Percentiles rank a stretch among this genome's conserved stretches.
Conservation (phyloP, 2,888 invertebrate genomes). For the Cantharis rustica region DNA sequence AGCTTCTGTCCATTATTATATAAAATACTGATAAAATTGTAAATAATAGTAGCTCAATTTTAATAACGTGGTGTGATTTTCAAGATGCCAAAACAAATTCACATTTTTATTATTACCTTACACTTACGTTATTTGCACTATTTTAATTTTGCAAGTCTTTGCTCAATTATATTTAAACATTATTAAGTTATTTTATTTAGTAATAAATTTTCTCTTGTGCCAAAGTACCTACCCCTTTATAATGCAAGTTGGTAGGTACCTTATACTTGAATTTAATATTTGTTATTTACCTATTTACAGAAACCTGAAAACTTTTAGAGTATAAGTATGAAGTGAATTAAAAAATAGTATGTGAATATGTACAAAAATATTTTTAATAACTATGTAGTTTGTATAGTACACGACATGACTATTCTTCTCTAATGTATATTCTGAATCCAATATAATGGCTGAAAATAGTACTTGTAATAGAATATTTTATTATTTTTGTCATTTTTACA, state of each 20-base stretch:
- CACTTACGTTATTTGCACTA: slow-evolving; percentile 31
- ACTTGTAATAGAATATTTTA: too few species aligned
- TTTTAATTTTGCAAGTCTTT: slow-evolving; percentile 13
- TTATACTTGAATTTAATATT: neutral
- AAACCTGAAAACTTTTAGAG: neutral
- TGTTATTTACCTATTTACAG: neutral
- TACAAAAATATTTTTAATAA: slow-evolving; percentile 40
- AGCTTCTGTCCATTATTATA: slow-evolving; percentile 30
- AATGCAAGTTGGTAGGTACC: neutral
- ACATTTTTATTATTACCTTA: slow-evolving; percentile 11
- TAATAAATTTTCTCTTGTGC: slow-evolving; percentile 22
- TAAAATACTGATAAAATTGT: slow-evolving; percentile 19
- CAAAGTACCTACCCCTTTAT: slow-evolving; percentile 8
- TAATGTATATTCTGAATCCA: slow-evolving; percentile 30
- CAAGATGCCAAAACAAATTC: slow-evolving; percentile 23
- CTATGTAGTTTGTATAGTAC: slow-evolving; percentile 30
- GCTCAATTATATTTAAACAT: slow-evolving; percentile 19
- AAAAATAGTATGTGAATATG: slow-evolving; percentile 27
- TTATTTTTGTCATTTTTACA: too few species aligned
- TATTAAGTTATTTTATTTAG: neutral
- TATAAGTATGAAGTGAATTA: slow-evolving; percentile 14
- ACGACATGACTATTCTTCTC: slow-evolving; percentile 27
- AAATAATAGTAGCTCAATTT: slow-evolving; percentile 29
- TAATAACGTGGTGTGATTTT: slow-evolving; percentile 24
- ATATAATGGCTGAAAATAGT: slow-evolving; percentile 28